Conservation (phyloP, 2,113 vertebrate species). For the Australoheros scitulus region DNA sequence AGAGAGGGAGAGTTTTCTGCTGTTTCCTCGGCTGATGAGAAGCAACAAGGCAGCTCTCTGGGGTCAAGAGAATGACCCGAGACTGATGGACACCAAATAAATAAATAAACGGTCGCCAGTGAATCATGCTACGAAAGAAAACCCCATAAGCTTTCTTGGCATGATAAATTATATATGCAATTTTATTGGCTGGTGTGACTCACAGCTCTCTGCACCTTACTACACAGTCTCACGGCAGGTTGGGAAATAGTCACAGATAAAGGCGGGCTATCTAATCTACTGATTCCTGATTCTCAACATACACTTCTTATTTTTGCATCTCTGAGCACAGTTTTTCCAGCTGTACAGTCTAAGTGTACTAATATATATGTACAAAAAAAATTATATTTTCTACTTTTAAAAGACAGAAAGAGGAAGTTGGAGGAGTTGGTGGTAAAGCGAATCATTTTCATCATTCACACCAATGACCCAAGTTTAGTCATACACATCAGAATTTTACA, state of each 20-base stretch:
- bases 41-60: not conserved
- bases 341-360: not conserved
- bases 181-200: not conserved
- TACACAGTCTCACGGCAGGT: not conserved
- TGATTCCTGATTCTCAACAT: not conserved
- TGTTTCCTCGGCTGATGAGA: not conserved
- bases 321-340: not conserved
- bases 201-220: not conserved
- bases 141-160: not conserved
- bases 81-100: not conserved
- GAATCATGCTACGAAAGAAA: not conserved
- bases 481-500: not conserved
- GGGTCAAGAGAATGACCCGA: not conserved
- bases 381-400: not conserved
- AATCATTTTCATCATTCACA: not conserved
- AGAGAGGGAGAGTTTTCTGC: not conserved
- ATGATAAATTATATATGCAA: not conserved
- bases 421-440: not conserved
- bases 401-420: not conserved
- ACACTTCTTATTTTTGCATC: not conserved
- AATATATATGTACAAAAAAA: rapidly evolving
- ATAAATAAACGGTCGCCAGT: not conserved
- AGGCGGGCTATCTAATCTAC: not conserved
- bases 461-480: rapidly evolving
- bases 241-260: not conserved